Conservation (phyloP, 2,113 vertebrate genomes). For the Phaethornis superciliosus region DNA sequence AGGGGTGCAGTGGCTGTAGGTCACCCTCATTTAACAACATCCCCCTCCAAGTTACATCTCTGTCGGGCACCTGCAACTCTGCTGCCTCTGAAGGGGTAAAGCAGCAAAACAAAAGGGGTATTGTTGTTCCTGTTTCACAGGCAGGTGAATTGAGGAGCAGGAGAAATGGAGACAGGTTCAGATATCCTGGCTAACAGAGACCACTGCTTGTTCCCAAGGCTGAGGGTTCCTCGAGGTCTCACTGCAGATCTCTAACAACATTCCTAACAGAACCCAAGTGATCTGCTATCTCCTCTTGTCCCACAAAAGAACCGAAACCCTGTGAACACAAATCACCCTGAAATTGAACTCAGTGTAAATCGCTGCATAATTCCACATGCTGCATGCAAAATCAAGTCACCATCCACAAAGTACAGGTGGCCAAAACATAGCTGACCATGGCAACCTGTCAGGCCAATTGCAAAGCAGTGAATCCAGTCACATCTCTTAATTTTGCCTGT, state of each 20-base stretch:
- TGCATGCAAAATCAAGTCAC: not conserved
- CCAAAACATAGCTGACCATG: conserved; percentile 7
- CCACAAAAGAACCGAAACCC: fast-evolving
- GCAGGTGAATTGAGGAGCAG: not conserved
- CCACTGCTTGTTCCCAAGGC: not conserved
- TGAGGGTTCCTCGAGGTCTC: not conserved
- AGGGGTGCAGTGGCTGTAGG: not conserved
- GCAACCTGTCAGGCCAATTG: conserved; percentile 31
- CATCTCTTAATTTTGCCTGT: not conserved
- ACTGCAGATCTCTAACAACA: not conserved
- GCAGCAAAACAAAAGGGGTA: fast-evolving
- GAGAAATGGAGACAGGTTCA: not conserved
- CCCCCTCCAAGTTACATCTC: fast-evolving
- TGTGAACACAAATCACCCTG: not conserved
- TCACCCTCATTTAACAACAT: not conserved
- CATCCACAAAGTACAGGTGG: not conserved
- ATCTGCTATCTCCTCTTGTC: not conserved
- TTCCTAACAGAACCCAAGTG: not conserved
- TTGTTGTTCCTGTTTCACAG: not conserved
- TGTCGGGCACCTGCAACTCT: not conserved
- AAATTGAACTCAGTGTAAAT: not conserved
- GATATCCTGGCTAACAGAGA: fast-evolving
- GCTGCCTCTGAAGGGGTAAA: fast-evolving
- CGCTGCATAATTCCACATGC: fast-evolving
- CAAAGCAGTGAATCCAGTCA: not conserved